Conservation (phyloP, 2,113 vertebrate species). For the Machaerirhynchus nigripectus region DNA sequence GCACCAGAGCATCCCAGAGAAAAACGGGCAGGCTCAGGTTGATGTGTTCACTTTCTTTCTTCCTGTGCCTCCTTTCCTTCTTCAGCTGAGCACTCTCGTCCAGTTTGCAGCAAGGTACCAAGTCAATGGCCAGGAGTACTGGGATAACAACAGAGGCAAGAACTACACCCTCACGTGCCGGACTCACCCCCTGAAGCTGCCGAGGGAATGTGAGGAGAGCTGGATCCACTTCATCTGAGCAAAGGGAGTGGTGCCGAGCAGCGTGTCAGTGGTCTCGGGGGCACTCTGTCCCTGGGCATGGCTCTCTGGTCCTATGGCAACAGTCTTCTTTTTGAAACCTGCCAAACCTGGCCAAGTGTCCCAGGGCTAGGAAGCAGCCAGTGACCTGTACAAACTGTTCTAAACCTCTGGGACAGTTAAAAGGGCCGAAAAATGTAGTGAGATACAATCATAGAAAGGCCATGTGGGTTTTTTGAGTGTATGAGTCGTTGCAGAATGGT, state of each 20-base stretch:
- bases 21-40: neutral
- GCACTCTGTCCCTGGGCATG: neutral
- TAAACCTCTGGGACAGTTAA: neutral
- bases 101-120: slow-evolving; percentile 87
- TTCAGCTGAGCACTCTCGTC: slow-evolving; percentile 80
- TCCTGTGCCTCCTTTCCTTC: slow-evolving; percentile 85
- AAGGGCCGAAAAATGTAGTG: slow-evolving; percentile 10
- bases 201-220: slow-evolving; percentile 89
- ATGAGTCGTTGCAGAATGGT: neutral
- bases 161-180: slow-evolving; percentile 89
- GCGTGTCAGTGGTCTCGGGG: neutral
- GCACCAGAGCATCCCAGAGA: slow-evolving; percentile 50
- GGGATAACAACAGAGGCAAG: slow-evolving; percentile 88
- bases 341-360: neutral
- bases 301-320: neutral
- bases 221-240: slow-evolving; percentile 91
- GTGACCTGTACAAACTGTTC: neutral
- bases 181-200: slow-evolving; percentile 83
- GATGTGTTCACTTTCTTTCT: slow-evolving; percentile 89
- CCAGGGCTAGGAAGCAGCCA: neutral
- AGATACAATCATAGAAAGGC: neutral
- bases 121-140: slow-evolving; percentile 77
- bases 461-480: neutral
- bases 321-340: neutral
- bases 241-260: neutral